These are phyloP conservation scores for Rhysida immarginata DNA, from an alignment of 1,140 invertebrate genomes.

Conservation along the genomic window DNA sequence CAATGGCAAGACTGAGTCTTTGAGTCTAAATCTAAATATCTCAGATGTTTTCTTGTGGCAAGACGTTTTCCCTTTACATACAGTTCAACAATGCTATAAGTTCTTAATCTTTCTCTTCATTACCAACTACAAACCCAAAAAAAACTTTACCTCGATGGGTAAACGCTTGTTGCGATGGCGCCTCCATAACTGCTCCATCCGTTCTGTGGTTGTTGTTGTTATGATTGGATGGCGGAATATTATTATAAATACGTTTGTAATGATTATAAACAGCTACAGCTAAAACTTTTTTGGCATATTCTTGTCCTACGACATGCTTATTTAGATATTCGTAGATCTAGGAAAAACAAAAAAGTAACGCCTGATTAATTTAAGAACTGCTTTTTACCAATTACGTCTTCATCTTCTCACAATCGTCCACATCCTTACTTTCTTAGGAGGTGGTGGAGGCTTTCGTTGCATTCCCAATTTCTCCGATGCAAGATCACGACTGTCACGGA, in stretches of 20 bases:
- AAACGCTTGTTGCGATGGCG: constrained; percentile 49
- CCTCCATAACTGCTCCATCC: constrained; percentile 40
- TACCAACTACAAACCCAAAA: too few relatives aligned
- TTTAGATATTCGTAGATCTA: constrained; percentile 89
- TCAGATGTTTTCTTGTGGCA: too few relatives aligned
- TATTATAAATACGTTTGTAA: constrained; percentile 94
- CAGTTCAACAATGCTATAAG: too few relatives aligned
- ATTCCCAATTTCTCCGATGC: constrained; percentile 42
- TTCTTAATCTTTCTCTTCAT: too few relatives aligned
- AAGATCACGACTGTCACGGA: constrained; percentile 55
- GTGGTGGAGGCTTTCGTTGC: constrained; percentile 65
- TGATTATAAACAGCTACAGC: constrained; percentile 98
- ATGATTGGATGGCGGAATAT: constrained; percentile 46
- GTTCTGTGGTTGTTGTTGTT: too few relatives aligned
- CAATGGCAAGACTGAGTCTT: too few relatives aligned
- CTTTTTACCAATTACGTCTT: too few relatives aligned
- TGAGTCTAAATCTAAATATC: too few relatives aligned
- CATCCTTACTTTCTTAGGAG: constrained; percentile 62
- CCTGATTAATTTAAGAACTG: too few relatives aligned
- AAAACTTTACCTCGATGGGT: constrained; percentile 48
- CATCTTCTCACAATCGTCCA: too few relatives aligned
- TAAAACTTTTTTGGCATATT: constrained; percentile 95
- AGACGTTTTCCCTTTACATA: too few relatives aligned
- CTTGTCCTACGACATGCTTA: constrained; percentile 95
- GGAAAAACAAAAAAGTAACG: constrained; percentile 18